Conservation (phyloP, 2,797 vertebrate species). For the Florisuga fusca region DNA sequence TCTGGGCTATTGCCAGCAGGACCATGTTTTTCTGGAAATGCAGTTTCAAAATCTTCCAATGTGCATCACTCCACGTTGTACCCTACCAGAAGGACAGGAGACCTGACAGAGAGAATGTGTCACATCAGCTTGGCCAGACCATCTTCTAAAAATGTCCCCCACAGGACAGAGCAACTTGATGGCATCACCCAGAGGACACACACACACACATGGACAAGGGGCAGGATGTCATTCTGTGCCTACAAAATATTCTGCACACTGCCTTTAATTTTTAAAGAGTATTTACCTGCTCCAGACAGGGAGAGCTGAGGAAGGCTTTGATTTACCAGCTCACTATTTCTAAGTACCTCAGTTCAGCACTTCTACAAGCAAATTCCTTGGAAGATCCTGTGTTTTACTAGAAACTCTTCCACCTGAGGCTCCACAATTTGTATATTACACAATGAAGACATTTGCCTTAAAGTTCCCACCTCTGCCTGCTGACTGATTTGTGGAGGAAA, state of each 20-base stretch:
- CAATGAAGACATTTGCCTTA: neutral
- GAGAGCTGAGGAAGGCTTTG: neutral
- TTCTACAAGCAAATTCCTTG: neutral
- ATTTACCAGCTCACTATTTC: neutral
- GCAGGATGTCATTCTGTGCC: neutral
- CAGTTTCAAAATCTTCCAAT: neutral
- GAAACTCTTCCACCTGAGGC: neutral
- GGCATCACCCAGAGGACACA: neutral
- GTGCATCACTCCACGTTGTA: neutral
- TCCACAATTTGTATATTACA: neutral
- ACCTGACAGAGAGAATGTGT: neutral
- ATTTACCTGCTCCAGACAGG: neutral
- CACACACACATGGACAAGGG: no score
- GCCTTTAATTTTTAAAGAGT: neutral
- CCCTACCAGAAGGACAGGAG: fast-evolving
- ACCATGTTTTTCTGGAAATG: neutral
- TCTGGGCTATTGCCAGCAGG: neutral
- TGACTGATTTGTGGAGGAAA: neutral
- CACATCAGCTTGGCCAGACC: neutral
- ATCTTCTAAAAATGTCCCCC: neutral
- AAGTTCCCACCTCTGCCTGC: neutral
- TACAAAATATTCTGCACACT: neutral
- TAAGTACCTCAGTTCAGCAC: neutral
- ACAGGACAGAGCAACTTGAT: neutral
- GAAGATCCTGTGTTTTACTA: neutral